Evolutionary conservation across 1,140 invertebrate genomes (phyloP).

Genomic region (Caenorhabditis inopinata): DNA sequence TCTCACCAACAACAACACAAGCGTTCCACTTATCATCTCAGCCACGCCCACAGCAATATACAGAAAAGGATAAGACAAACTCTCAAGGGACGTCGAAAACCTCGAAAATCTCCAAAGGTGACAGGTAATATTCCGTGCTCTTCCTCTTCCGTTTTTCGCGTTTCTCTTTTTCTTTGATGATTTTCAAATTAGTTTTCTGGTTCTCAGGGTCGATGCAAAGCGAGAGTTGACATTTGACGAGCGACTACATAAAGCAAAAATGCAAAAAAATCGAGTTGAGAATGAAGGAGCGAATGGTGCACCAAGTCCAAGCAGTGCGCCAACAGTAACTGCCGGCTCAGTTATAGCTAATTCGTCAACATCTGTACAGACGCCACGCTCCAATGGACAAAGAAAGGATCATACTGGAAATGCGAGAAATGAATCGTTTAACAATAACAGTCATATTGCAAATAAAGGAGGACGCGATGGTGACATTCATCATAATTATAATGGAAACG

Average conservation of each 20-base stretch:
- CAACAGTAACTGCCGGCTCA: neutral
- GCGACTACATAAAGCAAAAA: neutral
- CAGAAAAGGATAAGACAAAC: neutral
- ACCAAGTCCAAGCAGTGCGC: neutral
- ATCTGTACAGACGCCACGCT: neutral
- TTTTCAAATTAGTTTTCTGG: neutral
- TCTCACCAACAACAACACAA: neutral
- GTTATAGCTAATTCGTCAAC: neutral
- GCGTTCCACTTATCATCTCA: neutral
- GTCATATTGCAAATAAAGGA: neutral
- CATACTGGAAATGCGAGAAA: neutral
- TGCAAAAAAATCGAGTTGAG: constrained; percentile 5
- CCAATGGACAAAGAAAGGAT: neutral
- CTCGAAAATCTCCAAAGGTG: neutral
- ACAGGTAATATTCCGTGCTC: too few species aligned
- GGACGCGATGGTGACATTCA: neutral
- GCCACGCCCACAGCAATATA: neutral
- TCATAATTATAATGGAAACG: neutral
- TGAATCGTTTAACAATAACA: neutral
- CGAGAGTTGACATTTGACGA: constrained; percentile 27
- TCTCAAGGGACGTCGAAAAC: neutral
- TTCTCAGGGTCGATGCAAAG: neutral
- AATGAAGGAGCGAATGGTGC: neutral
- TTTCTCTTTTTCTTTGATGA: too few species aligned
- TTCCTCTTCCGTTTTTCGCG: too few species aligned